These are phyloP conservation scores for Mimumesa dahlbomi DNA, from an alignment of 2,888 invertebrate species.

Conservation along the genomic window DNA sequence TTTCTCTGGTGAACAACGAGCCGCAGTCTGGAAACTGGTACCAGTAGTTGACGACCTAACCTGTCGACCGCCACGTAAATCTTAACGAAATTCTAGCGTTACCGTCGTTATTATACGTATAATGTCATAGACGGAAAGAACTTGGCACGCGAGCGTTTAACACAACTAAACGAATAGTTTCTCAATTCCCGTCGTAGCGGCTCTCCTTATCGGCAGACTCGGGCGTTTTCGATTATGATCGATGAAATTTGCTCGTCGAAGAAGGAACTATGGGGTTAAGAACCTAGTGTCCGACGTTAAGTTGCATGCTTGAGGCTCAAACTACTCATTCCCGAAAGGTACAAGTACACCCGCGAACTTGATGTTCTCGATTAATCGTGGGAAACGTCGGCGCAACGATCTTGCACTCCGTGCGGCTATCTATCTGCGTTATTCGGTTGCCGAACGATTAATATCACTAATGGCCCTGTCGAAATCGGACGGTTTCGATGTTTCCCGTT, in stretches of 20 bases:
- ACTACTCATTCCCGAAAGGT: not conserved
- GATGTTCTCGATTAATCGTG: conserved; percentile 19
- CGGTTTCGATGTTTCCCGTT: conserved; percentile 1
- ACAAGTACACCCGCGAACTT: conserved; percentile 19
- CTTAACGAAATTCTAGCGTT: too few species aligned
- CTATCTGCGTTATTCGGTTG: not conserved
- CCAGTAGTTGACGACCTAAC: conserved; percentile 18
- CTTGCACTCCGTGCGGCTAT: not conserved
- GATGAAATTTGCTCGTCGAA: too few species aligned
- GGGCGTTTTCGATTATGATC: too few species aligned
- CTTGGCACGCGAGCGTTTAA: too few species aligned
- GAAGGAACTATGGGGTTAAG: too few species aligned
- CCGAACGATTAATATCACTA: conserved; percentile 37
- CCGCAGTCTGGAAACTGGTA: conserved; percentile 43
- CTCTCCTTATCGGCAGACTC: too few species aligned
- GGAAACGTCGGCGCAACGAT: conserved; percentile 2
- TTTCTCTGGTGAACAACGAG: conserved; percentile 57
- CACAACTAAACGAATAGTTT: too few species aligned
- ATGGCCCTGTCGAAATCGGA: conserved; percentile 30
- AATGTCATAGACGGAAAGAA: too few species aligned
- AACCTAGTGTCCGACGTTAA: too few species aligned
- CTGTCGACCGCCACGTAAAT: conserved; percentile 18
- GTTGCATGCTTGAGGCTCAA: too few species aligned
- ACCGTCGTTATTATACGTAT: too few species aligned
- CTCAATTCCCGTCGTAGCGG: not conserved